Base-by-base conservation (phyloP, 2,888 invertebrate genomes). In the Keiferia lycopersicella region DNA sequence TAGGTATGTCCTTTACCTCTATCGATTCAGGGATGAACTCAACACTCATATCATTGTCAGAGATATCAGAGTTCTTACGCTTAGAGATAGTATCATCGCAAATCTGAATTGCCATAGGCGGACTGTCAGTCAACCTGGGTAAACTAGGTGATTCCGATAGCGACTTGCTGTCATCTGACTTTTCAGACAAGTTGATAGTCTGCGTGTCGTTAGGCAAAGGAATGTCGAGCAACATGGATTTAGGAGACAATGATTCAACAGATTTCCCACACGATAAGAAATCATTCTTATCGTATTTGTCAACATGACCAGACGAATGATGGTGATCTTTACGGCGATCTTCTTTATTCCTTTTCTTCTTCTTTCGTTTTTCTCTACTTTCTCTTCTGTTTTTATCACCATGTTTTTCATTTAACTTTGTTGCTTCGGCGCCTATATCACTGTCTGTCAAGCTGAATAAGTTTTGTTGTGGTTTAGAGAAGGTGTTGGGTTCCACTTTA, bases 311-410 rank as follows among this genome's bases (percentile, higher is more conserved):
- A 77, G 94, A 94, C 77, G 95, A 94, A 77, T 95, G 94, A 73
- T 94, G 94, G 75, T 94, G 94, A 67, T 94, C 93, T 77, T 93
- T 93, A 45, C 95, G 93, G 69, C 94, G 93, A 67, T 96, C 96
- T 74, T 96, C 96, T 80, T 95, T 96, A 63, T 94, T 96, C 78
- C 95, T 96, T 82, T 96, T 97, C 73, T 96, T 94, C 82, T 96
- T 97, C 86, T 97, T 97, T 84, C 96, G 96, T 84, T 95, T 96
- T 72, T 96, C 96, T 78, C 95, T 95, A 62, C 91, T 90, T 69
- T 95, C 94, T 69, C 83, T 93, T 91, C 73, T 92, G 78, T 71
- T 88, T 92, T 75, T 92, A 59, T 86, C 84, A 64, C 63, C 66
- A 62, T 81, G 77, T 63, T 75, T 60, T 74, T 83, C 10, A 62